Conservation (phyloP, 2,113 vertebrate species). For the Pseudopodoces humilis region DNA sequence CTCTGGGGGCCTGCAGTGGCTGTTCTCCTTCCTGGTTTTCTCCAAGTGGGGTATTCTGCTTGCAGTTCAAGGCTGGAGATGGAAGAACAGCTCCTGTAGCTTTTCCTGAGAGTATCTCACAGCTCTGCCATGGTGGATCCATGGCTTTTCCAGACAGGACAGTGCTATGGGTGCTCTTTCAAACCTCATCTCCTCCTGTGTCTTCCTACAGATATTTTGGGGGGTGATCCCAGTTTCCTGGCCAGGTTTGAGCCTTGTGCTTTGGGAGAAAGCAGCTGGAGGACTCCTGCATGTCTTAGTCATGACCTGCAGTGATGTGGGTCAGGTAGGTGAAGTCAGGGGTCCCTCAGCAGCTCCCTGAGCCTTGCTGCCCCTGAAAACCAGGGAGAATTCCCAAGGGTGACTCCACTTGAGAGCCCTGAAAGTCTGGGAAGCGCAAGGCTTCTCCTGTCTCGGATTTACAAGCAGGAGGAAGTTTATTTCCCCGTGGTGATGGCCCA, state of each 20-base stretch:
- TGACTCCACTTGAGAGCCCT: not conserved
- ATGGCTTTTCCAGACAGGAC: not conserved
- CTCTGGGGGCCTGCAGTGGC: too few species aligned
- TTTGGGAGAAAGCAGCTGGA: not conserved
- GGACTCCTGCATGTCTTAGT: not conserved
- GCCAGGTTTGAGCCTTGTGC: not conserved
- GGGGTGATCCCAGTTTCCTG: not conserved
- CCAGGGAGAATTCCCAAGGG: fast-evolving
- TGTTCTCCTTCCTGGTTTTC: not conserved
- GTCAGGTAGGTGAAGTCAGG: not conserved
- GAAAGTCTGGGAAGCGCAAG: fast-evolving
- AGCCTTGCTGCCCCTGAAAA: not conserved
- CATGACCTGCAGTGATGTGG: not conserved
- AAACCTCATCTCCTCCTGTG: not conserved
- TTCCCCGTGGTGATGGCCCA: not conserved
- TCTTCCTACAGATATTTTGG: not conserved
- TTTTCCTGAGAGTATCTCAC: not conserved
- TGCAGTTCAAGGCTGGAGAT: not conserved
- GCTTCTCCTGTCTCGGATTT: not conserved
- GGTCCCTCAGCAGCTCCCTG: not conserved
- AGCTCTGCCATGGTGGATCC: not conserved
- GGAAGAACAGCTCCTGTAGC: not conserved
- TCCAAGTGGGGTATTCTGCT: fast-evolving
- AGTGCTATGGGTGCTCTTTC: fast-evolving
- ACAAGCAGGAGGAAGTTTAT: not conserved